These are phyloP conservation scores for Pogonocichla stellata DNA, from an alignment of 2,113 vertebrate species.

Conservation along the genomic window DNA sequence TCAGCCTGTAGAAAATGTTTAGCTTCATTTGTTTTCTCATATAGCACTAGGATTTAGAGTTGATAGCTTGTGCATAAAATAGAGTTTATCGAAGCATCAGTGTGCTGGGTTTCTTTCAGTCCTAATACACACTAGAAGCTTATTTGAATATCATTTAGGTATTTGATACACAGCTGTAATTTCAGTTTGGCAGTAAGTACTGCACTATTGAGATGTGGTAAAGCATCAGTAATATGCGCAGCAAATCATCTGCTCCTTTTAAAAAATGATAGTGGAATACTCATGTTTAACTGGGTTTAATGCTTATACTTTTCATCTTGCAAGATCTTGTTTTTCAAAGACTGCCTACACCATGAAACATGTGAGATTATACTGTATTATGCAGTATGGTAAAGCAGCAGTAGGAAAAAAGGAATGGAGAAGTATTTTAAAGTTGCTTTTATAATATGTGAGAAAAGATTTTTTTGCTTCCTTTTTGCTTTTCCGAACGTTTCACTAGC, in stretches of 20 bases:
- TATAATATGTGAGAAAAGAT: not conserved
- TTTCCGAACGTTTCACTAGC: constrained; percentile 4
- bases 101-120: not conserved
- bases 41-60: not conserved
- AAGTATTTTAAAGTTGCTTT: not conserved
- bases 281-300: not conserved
- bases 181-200: not conserved
- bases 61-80: not conserved
- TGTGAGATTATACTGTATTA: not conserved
- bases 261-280: not conserved
- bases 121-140: not conserved
- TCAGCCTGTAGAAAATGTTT: not conserved
- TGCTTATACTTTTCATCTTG: not conserved
- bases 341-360: not conserved
- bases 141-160: not conserved
- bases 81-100: not conserved
- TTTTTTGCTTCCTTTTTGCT: constrained; percentile 19
- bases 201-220: not conserved
- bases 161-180: not conserved
- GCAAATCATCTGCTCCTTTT: not conserved
- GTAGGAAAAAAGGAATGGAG: not conserved
- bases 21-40: not conserved
- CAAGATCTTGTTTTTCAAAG: not conserved
- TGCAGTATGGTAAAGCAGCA: not conserved
- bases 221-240: not conserved